phyloP scores from a whole-genome alignment of 2,888 invertebrate species.

The Melanophora roralis region DNA sequence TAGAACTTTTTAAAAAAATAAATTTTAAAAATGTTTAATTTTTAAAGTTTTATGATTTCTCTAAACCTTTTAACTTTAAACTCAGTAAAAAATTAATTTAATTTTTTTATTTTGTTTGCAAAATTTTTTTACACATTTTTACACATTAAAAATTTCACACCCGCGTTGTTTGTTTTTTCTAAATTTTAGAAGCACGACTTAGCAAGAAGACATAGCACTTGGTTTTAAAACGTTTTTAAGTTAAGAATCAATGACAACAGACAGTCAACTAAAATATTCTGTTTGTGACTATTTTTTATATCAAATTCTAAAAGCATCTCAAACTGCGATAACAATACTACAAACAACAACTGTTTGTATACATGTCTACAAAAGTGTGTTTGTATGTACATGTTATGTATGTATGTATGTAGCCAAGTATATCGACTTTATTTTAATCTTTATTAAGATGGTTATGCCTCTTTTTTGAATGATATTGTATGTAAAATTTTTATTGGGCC shows the following conservation, averaged over 20 bases:
- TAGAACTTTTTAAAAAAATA: too few relatives aligned
- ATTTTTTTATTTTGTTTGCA: background rate
- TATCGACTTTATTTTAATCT: too few relatives aligned
- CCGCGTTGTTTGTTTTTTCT: background rate
- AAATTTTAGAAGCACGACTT: background rate
- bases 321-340: background rate
- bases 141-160: background rate
- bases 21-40: too few relatives aligned
- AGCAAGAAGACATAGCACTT: constrained; percentile 6
- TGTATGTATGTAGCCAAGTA: too few relatives aligned
- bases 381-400: background rate
- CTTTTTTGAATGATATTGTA: background rate
- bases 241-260: constrained; percentile 69
- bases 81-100: too few relatives aligned
- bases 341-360: too few relatives aligned
- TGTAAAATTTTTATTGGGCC: background rate
- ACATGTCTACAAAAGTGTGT: too few relatives aligned
- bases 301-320: constrained; percentile 35
- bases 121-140: background rate
- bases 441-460: constrained; percentile 22
- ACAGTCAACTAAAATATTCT: constrained; percentile 70
- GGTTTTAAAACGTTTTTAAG: background rate
- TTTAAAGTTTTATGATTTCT: too few relatives aligned
- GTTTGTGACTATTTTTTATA: constrained; percentile 73
- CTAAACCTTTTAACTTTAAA: too few relatives aligned